phyloP scores from a whole-genome alignment of 2,113 vertebrate species.

The Anolis sagrei region DNA sequence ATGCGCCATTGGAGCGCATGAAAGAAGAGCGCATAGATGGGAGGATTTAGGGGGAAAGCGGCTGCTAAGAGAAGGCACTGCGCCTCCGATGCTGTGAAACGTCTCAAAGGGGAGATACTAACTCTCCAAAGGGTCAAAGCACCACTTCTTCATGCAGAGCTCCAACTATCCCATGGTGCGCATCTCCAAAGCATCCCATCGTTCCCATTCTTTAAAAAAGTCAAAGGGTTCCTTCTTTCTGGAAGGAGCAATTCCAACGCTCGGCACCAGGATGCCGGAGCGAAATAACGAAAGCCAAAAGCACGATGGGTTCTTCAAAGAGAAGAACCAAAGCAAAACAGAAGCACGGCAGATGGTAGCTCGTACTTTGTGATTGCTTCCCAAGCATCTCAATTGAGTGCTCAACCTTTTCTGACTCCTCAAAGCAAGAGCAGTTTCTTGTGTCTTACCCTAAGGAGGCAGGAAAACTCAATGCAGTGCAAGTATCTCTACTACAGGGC shows the following conservation, averaged over 20 bases:
- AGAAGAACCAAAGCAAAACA: not conserved
- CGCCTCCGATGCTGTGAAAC: not conserved
- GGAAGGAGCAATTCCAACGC: not conserved
- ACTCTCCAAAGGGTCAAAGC: not conserved
- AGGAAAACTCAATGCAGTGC: not conserved
- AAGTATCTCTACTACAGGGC: too few relatives aligned
- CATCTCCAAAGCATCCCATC: not conserved
- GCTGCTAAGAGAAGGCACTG: not conserved
- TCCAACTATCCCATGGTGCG: too few relatives aligned
- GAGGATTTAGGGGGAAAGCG: too few relatives aligned
- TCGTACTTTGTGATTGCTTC: not conserved
- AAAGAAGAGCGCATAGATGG: too few relatives aligned
- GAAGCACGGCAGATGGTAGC: not conserved
- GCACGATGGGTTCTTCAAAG: not conserved
- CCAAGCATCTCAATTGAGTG: not conserved
- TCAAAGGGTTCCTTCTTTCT: not conserved
- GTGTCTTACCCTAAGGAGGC: not conserved
- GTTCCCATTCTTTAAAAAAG: not conserved
- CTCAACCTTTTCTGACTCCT: not conserved
- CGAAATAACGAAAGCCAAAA: not conserved
- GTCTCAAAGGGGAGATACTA: too few relatives aligned
- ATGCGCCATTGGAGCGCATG: too few relatives aligned
- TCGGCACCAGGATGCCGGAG: not conserved
- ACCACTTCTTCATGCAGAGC: not conserved
- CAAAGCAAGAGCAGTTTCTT: not conserved